Percentiles rank a stretch among this genome's conserved stretches.
phyloP scores from a whole-genome alignment of 1,140 invertebrate genomes.

The Drosophila nigrodunni region DNA sequence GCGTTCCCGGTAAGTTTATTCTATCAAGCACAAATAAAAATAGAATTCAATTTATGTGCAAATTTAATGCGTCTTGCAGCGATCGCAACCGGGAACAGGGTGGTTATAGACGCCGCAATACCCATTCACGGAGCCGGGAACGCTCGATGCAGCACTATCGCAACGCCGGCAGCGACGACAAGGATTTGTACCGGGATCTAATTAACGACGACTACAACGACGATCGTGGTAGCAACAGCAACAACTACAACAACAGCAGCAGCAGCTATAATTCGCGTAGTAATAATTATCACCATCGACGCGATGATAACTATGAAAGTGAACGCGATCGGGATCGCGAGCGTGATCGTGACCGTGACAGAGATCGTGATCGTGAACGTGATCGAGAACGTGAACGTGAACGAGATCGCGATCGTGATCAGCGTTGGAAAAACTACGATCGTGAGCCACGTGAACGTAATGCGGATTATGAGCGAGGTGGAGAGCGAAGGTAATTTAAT shows the following conservation, averaged over 20 bases:
- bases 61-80: constrained; percentile 23
- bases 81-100: constrained; percentile 52
- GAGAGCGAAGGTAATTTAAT: constrained; percentile 49
- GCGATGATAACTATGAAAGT: constrained; percentile 57
- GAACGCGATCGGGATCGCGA: constrained; percentile 55
- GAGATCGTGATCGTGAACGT: constrained; percentile 57
- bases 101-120: constrained; percentile 49
- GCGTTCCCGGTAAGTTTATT: constrained; percentile 64
- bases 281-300: constrained; percentile 63
- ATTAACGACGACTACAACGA: constrained; percentile 77
- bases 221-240: constrained; percentile 48
- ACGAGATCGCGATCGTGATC: constrained; percentile 64
- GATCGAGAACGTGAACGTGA: constrained; percentile 57
- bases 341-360: constrained; percentile 53
- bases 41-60: background rate
- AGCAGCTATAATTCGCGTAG: constrained; percentile 53
- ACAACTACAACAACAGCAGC: constrained; percentile 44
- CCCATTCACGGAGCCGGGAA: constrained; percentile 71
- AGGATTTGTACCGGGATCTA: constrained; percentile 73
- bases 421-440: constrained; percentile 63
- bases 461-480: constrained; percentile 51
- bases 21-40: background rate
- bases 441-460: constrained; percentile 56
- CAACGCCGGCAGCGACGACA: constrained; percentile 51
- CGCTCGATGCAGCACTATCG: constrained; percentile 54